A percentile compares a stretch with the other conserved stretches of the same genome.
Conservation (phyloP, 2,888 invertebrate species). For the Ichneumon xanthorius region DNA sequence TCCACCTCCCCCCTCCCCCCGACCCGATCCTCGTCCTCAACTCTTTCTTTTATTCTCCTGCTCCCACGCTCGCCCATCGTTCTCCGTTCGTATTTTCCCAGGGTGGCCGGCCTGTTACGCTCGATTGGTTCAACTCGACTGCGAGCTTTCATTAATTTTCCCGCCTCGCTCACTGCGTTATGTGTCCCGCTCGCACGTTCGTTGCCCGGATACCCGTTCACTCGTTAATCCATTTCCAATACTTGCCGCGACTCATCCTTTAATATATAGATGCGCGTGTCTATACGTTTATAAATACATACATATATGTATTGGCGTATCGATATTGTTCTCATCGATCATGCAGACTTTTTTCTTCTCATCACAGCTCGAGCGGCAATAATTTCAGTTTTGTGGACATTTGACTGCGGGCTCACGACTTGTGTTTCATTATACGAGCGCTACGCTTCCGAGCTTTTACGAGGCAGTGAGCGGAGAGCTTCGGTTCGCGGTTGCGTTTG, state of each 20-base stretch:
- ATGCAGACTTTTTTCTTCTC: background rate
- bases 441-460: constrained; percentile 22
- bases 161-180: constrained; percentile 30
- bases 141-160: constrained; percentile 61
- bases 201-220: constrained; percentile 41
- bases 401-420: constrained; percentile 24
- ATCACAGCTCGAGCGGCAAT: background rate
- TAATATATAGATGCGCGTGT: constrained; percentile 5
- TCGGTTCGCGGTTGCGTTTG: background rate
- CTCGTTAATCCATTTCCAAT: constrained; percentile 55
- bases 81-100: constrained; percentile 55
- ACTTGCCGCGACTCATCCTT: constrained; percentile 24
- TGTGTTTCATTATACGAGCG: constrained; percentile 18
- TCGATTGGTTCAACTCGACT: constrained; percentile 55
- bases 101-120: constrained; percentile 45
- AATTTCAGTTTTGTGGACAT: constrained; percentile 26
- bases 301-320: background rate
- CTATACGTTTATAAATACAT: background rate
- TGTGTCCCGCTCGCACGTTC: constrained; percentile 24
- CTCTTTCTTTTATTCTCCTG: constrained; percentile 26
- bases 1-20: background rate
- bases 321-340: constrained; percentile 25
- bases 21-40: constrained; percentile 4
- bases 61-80: constrained; percentile 30
- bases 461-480: constrained; percentile 16